phyloP scores from a whole-genome alignment of 1,140 invertebrate genomes.

The Archivesica marissinica region DNA sequence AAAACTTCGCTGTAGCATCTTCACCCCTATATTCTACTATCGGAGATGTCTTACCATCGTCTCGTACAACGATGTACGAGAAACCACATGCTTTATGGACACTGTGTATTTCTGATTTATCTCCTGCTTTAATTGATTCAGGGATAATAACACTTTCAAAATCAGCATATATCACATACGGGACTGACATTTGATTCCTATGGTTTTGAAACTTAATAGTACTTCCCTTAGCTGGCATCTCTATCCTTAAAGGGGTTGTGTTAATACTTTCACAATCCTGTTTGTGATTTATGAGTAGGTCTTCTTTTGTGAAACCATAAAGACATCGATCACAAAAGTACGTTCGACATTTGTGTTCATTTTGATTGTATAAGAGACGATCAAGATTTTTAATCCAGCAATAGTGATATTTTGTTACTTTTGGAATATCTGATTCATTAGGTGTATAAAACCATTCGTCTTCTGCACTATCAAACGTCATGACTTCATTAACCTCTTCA shows the following conservation, averaged over 20 bases:
- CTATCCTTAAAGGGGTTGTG: neutral
- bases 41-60: neutral
- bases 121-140: neutral
- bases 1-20: conserved; percentile 7
- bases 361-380: conserved; percentile 39
- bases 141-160: neutral
- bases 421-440: neutral
- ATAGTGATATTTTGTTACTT: conserved; percentile 55
- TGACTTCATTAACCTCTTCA: neutral
- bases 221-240: neutral
- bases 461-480: too few relatives aligned
- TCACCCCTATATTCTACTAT: conserved; percentile 17
- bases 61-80: neutral
- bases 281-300: conserved; percentile 12
- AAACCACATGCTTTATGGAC: too few relatives aligned
- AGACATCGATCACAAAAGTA: conserved; percentile 62
- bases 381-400: conserved; percentile 60
- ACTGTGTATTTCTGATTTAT: conserved; percentile 22
- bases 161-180: neutral
- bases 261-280: conserved; percentile 34
- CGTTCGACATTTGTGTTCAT: neutral
- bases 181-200: neutral
- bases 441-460: too few relatives aligned
- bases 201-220: too few relatives aligned
- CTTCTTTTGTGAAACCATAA: conserved; percentile 46